Conservation (phyloP, 2,888 invertebrate species). For the Dasysyrphus tricinctus region DNA sequence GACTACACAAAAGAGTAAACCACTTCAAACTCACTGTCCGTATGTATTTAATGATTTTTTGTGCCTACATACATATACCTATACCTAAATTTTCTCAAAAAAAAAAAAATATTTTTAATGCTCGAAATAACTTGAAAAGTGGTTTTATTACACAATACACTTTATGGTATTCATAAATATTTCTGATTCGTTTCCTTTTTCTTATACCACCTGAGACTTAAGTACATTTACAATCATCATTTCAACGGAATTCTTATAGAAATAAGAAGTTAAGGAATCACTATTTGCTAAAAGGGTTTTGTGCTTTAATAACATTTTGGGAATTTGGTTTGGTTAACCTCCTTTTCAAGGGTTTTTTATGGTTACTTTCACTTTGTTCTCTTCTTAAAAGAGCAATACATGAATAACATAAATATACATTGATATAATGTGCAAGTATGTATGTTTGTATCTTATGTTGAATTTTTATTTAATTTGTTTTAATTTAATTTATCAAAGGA, state of each 20-base stretch:
- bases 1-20: background rate
- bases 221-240: slow-evolving; percentile 14
- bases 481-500: too few species aligned
- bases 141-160: slow-evolving; percentile 34
- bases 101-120: slow-evolving; percentile 25
- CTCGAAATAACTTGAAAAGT: slow-evolving; percentile 30
- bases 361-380: background rate
- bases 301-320: background rate
- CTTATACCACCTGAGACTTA: slow-evolving; percentile 4
- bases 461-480: too few species aligned
- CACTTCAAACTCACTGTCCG: background rate
- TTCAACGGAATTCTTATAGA: slow-evolving; percentile 18
- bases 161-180: slow-evolving; percentile 44
- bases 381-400: background rate
- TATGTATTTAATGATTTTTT: slow-evolving; percentile 3
- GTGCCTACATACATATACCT: too few species aligned
- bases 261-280: slow-evolving; percentile 47
- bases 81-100: background rate
- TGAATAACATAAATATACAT: too few species aligned
- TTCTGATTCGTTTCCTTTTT: slow-evolving; percentile 15
- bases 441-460: too few species aligned
- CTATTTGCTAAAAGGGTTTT: slow-evolving; percentile 45
- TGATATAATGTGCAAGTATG: too few species aligned
- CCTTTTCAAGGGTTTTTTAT: slow-evolving; percentile 12
- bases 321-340: background rate